Percentiles rank a stretch among this genome's conserved stretches.
Conservation (phyloP, 2,888 invertebrate species). For the Drosophila putrida region DNA sequence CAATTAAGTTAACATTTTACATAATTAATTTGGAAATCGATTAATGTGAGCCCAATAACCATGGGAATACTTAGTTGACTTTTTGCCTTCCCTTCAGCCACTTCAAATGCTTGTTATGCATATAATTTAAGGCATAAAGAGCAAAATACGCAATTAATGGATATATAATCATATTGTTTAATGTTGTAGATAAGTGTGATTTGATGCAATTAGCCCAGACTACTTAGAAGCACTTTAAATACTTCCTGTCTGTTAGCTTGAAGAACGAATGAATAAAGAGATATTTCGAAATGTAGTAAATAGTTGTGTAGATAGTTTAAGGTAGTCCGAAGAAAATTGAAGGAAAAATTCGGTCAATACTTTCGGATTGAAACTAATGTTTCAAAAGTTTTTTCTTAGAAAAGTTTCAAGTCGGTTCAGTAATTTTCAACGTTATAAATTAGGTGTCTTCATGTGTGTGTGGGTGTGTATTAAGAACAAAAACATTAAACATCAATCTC, state of each 20-base stretch:
- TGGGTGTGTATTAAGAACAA: too few species aligned
- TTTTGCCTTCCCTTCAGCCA: background rate
- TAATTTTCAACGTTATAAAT: too few species aligned
- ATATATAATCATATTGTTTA: conserved; percentile 1
- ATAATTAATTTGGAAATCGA: conserved; percentile 69
- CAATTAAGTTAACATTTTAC: conserved; percentile 71
- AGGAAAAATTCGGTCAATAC: too few species aligned
- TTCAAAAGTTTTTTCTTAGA: too few species aligned
- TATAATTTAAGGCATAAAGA: conserved; percentile 2
- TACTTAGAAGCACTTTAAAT: conserved; percentile 6
- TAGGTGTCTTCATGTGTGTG: too few species aligned
- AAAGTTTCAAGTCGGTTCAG: too few species aligned
- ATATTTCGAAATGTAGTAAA: background rate
- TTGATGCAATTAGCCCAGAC: background rate
- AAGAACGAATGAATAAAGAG: background rate
- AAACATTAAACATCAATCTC: background rate
- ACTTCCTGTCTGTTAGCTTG: background rate
- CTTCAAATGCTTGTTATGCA: background rate
- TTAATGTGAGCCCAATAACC: conserved; percentile 18
- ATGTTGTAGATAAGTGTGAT: background rate
- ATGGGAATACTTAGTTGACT: conserved; percentile 47
- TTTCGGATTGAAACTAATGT: too few species aligned
- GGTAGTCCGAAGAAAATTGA: too few species aligned
- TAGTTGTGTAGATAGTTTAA: too few species aligned
- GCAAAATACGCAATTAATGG: conserved; percentile 6